Evolutionary conservation across 1,140 invertebrate genomes (phyloP).

Genomic region (Heliconius congener): DNA sequence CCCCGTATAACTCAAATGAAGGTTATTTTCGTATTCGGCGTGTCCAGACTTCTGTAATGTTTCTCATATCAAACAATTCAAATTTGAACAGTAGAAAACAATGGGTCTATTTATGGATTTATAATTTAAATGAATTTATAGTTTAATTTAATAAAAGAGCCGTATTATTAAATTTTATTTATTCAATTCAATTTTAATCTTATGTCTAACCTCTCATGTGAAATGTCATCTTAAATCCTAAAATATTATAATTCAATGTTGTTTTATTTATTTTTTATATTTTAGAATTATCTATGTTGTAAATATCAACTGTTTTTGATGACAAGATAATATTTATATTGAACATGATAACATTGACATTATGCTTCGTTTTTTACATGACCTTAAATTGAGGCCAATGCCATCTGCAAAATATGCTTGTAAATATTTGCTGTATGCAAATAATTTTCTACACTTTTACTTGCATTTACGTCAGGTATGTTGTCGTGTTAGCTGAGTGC

Average conservation of each 20-base stretch:
- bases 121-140: background rate
- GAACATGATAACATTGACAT: slow-evolving; percentile 23
- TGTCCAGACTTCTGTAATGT: slow-evolving; percentile 21
- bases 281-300: background rate
- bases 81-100: background rate
- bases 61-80: slow-evolving; percentile 3
- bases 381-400: slow-evolving; percentile 26
- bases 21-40: slow-evolving; percentile 51
- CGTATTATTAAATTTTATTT: background rate
- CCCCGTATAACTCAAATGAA: slow-evolving; percentile 46
- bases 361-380: slow-evolving; percentile 3
- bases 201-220: no score
- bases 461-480: background rate
- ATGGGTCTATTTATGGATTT: background rate
- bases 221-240: no score
- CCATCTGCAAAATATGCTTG: background rate
- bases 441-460: background rate
- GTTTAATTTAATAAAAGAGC: background rate
- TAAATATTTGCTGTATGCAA: background rate
- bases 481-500: background rate
- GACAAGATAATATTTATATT: slow-evolving; percentile 11
- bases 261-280: no score
- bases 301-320: background rate
- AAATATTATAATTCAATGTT: no score
- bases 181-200: no score